Evolutionary conservation across 92 coral and sea anemone genomes (phyloP).

Genomic region (Paramuricea clavata): DNA sequence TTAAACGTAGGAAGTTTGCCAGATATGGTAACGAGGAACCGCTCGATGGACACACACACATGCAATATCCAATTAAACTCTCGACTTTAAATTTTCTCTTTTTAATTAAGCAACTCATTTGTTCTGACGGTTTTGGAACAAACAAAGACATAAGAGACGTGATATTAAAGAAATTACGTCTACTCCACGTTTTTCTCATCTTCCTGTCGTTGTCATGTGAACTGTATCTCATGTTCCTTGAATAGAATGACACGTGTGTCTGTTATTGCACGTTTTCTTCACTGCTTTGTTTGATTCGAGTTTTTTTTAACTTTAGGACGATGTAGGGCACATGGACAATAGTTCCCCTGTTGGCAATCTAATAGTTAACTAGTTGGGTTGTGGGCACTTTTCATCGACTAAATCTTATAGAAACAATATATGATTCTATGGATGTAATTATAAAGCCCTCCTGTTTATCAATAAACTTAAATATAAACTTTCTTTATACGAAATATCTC

Average conservation of each 20-base stretch:
- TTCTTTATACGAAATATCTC: background rate
- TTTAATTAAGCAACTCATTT: conserved; percentile 40
- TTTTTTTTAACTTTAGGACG: too few relatives aligned
- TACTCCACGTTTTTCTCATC: conserved; percentile 35
- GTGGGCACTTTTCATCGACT: too few relatives aligned
- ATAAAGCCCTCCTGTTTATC: too few relatives aligned
- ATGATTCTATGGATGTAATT: too few relatives aligned
- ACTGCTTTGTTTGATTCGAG: background rate
- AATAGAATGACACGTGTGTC: conserved; percentile 31
- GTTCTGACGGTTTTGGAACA: conserved; percentile 24
- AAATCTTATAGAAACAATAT: too few relatives aligned
- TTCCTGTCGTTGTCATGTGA: conserved; percentile 35
- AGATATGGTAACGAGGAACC: background rate
- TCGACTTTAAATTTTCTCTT: conserved; percentile 23
- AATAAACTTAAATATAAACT: background rate
- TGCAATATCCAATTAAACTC: conserved; percentile 29
- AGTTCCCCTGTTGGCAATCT: too few relatives aligned
- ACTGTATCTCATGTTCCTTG: background rate
- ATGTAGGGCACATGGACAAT: too few relatives aligned
- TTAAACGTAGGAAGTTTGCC: background rate
- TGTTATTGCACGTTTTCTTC: conserved; percentile 19
- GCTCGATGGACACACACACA: background rate
- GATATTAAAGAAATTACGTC: background rate
- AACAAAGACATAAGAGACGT: background rate
- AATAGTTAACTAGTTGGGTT: background rate